A percentile compares a stretch with the other conserved stretches of the same genome.
phyloP scores from a whole-genome alignment of 2,888 invertebrate species.

The Ptychoptera contaminata region DNA sequence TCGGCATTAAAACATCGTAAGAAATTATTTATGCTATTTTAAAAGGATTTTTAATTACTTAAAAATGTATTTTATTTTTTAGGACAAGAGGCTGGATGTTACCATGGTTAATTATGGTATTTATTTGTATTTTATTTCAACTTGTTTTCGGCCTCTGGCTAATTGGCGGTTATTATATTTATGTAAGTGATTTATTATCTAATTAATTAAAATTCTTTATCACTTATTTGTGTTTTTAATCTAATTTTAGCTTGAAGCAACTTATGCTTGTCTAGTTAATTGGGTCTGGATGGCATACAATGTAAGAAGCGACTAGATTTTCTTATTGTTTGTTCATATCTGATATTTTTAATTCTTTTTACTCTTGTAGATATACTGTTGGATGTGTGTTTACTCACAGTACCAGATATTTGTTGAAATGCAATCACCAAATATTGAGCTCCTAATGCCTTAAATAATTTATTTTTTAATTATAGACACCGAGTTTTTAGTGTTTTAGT shows the following conservation, averaged over 20 bases:
- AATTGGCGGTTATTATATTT: conserved; percentile 78
- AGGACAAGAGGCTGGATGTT: conserved; percentile 67
- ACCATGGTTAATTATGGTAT: conserved; percentile 62
- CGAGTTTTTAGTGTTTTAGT: too few species aligned
- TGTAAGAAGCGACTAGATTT: conserved; percentile 37
- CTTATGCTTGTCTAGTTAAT: conserved; percentile 56
- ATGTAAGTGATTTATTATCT: conserved; percentile 43
- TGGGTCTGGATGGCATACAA: conserved; percentile 78
- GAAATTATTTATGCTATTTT: neutral
- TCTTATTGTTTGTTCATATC: neutral
- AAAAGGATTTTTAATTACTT: neutral
- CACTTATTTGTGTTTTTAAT: neutral
- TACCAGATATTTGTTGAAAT: conserved; percentile 64
- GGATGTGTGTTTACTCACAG: conserved; percentile 71
- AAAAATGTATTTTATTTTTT: conserved; percentile 29
- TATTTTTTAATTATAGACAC: neutral
- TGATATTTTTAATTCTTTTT: conserved; percentile 7
- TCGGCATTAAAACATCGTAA: conserved; percentile 26
- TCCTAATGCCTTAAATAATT: conserved; percentile 43
- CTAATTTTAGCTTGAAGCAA: conserved; percentile 63
- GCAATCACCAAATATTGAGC: conserved; percentile 78
- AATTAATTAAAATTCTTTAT: neutral
- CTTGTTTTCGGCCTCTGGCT: conserved; percentile 70
- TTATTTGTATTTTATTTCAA: conserved; percentile 56
- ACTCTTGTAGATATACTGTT: conserved; percentile 62